Evolutionary conservation across 1,140 invertebrate genomes (phyloP).

Genomic region (Agraylea sexmaculata): DNA sequence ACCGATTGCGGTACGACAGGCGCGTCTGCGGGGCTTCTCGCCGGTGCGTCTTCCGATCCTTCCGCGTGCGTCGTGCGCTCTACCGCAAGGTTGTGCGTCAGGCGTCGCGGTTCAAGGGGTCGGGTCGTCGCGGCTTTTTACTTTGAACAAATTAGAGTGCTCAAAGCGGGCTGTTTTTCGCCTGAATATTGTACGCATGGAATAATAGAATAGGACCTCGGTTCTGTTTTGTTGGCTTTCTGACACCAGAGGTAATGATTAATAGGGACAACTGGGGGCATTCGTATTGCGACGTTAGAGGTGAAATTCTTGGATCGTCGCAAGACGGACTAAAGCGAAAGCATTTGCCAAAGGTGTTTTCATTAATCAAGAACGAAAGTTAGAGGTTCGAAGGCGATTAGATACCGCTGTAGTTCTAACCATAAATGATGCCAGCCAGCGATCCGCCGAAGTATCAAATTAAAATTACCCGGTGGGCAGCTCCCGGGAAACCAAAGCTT

Average conservation of each 20-base stretch:
- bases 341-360: conserved; percentile 77
- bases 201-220: conserved; percentile 74
- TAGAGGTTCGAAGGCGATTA: conserved; percentile 73
- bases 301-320: conserved; percentile 70
- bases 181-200: conserved; percentile 68
- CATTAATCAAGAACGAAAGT: conserved; percentile 78
- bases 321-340: conserved; percentile 62
- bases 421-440: conserved; percentile 75
- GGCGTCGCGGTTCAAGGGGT: no score
- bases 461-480: conserved; percentile 48
- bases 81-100: no score
- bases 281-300: conserved; percentile 65
- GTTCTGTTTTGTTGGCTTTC: conserved; percentile 64
- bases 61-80: no score
- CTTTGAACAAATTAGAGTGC: no score
- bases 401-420: conserved; percentile 78
- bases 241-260: conserved; percentile 67
- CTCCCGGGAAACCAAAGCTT: conserved; percentile 64
- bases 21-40: no score
- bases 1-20: no score
- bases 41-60: no score
- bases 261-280: conserved; percentile 62
- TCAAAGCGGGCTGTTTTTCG: no score
- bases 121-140: no score
- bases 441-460: conserved; percentile 45